These are phyloP conservation scores for Hipparchia sbordonii DNA, from an alignment of 2,888 invertebrate genomes.

Conservation along the genomic window DNA sequence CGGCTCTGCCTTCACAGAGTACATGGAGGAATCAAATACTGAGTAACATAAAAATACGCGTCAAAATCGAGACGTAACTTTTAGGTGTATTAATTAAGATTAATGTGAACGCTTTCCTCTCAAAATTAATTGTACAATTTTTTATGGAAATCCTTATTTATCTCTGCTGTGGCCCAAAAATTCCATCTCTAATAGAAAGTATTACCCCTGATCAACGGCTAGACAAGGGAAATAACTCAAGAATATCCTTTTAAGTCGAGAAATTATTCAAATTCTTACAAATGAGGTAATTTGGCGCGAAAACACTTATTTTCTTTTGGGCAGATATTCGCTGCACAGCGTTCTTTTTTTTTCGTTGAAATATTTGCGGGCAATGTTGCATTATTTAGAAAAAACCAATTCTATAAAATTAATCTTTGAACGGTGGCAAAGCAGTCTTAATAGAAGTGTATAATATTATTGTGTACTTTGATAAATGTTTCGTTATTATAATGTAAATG, in stretches of 20 bases:
- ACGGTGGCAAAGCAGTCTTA: neutral
- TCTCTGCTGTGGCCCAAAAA: conserved; percentile 18
- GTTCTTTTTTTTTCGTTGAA: neutral
- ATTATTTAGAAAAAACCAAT: conserved; percentile 7
- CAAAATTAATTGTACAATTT: neutral
- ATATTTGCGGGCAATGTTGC: conserved; percentile 6
- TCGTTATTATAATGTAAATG: neutral
- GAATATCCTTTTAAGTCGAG: conserved; percentile 46
- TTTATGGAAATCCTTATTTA: conserved; percentile 9
- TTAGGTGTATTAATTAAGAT: neutral
- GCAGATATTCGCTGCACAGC: conserved; percentile 19
- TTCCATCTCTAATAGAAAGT: conserved; percentile 23
- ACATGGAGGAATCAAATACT: too few species aligned
- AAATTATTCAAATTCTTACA: conserved; percentile 46
- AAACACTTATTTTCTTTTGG: conserved; percentile 20
- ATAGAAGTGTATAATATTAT: neutral
- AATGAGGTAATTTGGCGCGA: conserved; percentile 43
- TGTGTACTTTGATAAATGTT: conserved; percentile 1
- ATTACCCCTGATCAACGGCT: conserved; percentile 39
- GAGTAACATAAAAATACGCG: too few species aligned
- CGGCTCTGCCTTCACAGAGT: too few species aligned
- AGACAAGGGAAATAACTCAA: conserved; percentile 49
- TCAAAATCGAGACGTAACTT: too few species aligned
- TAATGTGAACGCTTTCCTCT: neutral
- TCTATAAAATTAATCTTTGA: neutral